These are phyloP conservation scores for Polymixis lichenea DNA, from an alignment of 2,888 invertebrate genomes.

Conservation along the genomic window DNA sequence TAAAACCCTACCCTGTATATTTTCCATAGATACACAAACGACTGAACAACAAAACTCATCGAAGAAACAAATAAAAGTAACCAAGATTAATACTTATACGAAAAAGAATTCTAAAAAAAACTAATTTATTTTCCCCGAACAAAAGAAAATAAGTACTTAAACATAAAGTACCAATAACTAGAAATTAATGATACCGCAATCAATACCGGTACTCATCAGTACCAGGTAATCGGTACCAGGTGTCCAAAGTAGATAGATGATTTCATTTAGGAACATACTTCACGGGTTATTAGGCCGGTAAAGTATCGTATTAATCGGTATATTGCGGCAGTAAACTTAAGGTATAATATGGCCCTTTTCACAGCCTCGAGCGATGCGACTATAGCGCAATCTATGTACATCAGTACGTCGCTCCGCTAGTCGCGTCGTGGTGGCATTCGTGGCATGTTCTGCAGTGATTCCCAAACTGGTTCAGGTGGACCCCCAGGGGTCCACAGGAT, in stretches of 20 bases:
- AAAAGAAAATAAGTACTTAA: neutral
- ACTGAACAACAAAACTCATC: neutral
- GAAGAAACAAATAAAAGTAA: neutral
- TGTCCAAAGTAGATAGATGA: conserved; percentile 45
- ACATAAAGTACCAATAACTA: conserved; percentile 6
- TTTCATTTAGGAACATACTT: conserved; percentile 50
- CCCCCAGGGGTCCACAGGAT: no score
- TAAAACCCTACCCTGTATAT: neutral
- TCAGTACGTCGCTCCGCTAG: neutral
- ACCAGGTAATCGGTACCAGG: conserved; percentile 36
- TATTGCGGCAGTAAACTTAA: conserved; percentile 27
- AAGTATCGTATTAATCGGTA: conserved; percentile 36
- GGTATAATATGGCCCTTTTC: neutral
- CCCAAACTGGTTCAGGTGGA: no score
- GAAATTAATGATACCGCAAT: conserved; percentile 33
- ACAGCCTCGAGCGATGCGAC: neutral
- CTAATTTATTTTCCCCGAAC: neutral
- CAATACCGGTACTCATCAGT: conserved; percentile 21
- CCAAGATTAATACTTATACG: neutral
- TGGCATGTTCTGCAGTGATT: no score
- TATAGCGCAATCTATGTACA: neutral
- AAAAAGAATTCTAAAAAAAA: neutral
- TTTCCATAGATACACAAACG: neutral
- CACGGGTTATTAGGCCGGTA: conserved; percentile 30
- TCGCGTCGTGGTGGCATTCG: neutral